Evolutionary conservation across 2,888 invertebrate species (phyloP), one percentile per base, ranked within the genome.

Genomic region (Masnerella sp.): DNA sequence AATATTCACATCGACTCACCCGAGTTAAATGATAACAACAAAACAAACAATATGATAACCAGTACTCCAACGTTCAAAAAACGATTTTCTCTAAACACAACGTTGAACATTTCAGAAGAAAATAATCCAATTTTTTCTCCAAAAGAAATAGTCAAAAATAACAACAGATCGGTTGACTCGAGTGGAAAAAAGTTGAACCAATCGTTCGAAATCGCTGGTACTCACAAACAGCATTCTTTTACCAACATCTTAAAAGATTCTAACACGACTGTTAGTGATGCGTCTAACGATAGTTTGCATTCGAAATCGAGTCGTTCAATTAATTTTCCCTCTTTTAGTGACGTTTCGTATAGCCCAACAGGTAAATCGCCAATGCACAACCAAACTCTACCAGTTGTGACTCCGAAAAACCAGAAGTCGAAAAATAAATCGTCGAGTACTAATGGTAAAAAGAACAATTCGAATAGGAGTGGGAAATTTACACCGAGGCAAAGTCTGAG

Each of bases 11-110:
- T n/a, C n/a, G n/a, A n/a, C n/a, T n/a, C n/a, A n/a, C n/a, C n/a
- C n/a, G n/a, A n/a, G n/a, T n/a, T n/a, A n/a, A n/a, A n/a, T n/a
- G n/a, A n/a, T n/a, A n/a, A n/a, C n/a, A n/a, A n/a, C n/a, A n/a
- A n/a, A n/a, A n/a, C n/a, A n/a, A n/a, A n/a, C n/a, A n/a, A n/a
- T n/a, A n/a, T 36, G 3, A 45, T 38, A 54, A 52, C 58, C 7
- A 59, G 58, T 9, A 59, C 58, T 1, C 58, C 58, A 11, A 36
- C 36, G 11, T 17, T 28, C 0, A 45, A 59, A 11, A 45, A 36
- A 11, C 20, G 14, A 12, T 12, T 28, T 9, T 34, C 42, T 8
- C 5, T 42, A 9, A 18, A 8, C 25, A 52, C n/a, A 7, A 11
- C 51, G 11, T 14, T n/a, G 2, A 40, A 25, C 9, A 5, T 14